Percentiles rank a stretch among this genome's conserved stretches.
Evolutionary conservation across 2,888 invertebrate species (phyloP).

Genomic region (Pharmacophagus antenor): DNA sequence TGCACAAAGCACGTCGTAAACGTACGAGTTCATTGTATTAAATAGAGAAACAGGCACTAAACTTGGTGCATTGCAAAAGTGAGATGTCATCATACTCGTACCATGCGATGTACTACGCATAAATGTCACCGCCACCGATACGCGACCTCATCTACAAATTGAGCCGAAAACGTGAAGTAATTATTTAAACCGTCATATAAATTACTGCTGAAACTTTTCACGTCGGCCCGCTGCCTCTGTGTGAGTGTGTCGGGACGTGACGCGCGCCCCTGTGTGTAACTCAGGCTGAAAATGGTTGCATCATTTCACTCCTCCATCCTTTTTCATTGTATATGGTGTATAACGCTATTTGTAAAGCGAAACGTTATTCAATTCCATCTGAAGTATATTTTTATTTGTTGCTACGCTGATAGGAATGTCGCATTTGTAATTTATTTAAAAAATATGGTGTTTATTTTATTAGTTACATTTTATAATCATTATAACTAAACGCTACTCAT

Average conservation of each 20-base stretch:
- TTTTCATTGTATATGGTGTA: conserved; percentile 63
- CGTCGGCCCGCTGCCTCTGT: conserved; percentile 47
- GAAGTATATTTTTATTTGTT: not conserved
- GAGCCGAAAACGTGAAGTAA: conserved; percentile 79
- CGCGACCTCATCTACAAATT: conserved; percentile 76
- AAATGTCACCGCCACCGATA: conserved; percentile 64
- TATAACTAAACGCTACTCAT: too few relatives aligned
- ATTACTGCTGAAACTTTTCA: conserved; percentile 80
- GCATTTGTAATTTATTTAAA: too few relatives aligned
- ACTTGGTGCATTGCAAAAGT: conserved; percentile 14
- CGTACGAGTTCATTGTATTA: conserved; percentile 10
- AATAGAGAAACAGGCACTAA: conserved; percentile 27
- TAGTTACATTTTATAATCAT: too few relatives aligned
- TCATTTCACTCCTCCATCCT: conserved; percentile 75
- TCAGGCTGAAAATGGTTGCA: conserved; percentile 76
- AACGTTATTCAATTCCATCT: conserved; percentile 3
- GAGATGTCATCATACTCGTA: conserved; percentile 44
- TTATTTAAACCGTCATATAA: conserved; percentile 81
- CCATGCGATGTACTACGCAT: conserved; percentile 54
- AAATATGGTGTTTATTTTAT: too few relatives aligned
- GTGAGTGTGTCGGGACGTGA: conserved; percentile 46
- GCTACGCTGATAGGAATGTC: not conserved
- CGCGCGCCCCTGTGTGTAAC: conserved; percentile 45
- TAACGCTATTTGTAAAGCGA: conserved; percentile 33
- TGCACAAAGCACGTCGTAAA: conserved; percentile 29